phyloP scores from a whole-genome alignment of 2,888 invertebrate species.

The Drosophila mettleri region DNA sequence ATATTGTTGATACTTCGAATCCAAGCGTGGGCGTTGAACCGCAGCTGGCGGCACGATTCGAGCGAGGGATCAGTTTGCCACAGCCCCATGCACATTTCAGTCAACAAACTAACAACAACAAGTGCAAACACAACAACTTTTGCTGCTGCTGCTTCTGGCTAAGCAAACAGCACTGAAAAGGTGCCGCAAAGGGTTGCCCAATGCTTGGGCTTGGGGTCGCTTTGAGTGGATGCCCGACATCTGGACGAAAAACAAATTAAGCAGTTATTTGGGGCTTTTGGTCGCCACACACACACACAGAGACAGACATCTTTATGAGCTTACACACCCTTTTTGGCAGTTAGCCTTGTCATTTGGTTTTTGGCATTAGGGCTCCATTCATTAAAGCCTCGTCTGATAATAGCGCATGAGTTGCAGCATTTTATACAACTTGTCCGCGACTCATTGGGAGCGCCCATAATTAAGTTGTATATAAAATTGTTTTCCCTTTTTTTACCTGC shows the following conservation, averaged over 20 bases:
- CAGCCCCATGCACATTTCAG: constrained; percentile 33
- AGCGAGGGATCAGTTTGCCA: constrained; percentile 6
- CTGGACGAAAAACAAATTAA: constrained; percentile 70
- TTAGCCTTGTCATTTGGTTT: constrained; percentile 37
- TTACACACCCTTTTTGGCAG: constrained; percentile 21
- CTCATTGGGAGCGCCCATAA: constrained; percentile 40
- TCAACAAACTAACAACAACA: constrained; percentile 75
- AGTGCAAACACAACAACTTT: constrained; percentile 46
- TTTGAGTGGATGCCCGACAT: constrained; percentile 31
- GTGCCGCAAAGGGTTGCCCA: constrained; percentile 55
- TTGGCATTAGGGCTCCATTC: constrained; percentile 27
- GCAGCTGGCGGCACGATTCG: constrained; percentile 51
- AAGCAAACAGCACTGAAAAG: constrained; percentile 49
- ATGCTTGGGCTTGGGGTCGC: constrained; percentile 33
- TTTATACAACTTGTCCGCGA: constrained; percentile 26
- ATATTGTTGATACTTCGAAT: constrained; percentile 2
- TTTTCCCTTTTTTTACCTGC: too few relatives aligned
- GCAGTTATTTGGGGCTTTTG: constrained; percentile 73
- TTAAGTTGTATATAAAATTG: constrained; percentile 41
- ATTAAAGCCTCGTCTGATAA: constrained; percentile 52
- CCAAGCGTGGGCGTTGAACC: constrained; percentile 59
- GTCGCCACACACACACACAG: constrained; percentile 18
- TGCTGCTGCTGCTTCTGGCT: constrained; percentile 27
- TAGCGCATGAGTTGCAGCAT: constrained; percentile 29
- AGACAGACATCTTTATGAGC: constrained; percentile 13